These are phyloP conservation scores for Heliconius hermathena DNA, from an alignment of 1,140 invertebrate genomes.

Conservation along the genomic window DNA sequence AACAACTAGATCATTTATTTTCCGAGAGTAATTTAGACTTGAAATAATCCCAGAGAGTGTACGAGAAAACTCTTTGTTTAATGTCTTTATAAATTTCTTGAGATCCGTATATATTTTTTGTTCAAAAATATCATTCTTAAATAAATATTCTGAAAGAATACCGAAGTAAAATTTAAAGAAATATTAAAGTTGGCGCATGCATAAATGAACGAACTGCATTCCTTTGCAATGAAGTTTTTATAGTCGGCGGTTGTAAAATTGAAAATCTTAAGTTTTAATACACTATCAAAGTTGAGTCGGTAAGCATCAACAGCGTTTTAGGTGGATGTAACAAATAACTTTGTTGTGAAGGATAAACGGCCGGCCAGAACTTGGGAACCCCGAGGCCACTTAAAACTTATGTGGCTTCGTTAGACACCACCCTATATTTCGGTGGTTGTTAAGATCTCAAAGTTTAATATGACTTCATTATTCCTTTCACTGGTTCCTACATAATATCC, in stretches of 20 bases:
- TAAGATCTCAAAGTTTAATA: slow-evolving; percentile 24
- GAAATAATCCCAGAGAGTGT: background rate
- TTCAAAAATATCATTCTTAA: slow-evolving; percentile 1
- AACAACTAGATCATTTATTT: background rate
- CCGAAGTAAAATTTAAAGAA: slow-evolving; percentile 16
- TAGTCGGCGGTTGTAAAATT: slow-evolving; percentile 40
- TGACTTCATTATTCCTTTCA: slow-evolving; percentile 8
- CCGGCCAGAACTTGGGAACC: slow-evolving; percentile 59
- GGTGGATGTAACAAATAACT: slow-evolving; percentile 71
- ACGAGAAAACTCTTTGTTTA: background rate
- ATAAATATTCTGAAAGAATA: slow-evolving; percentile 14
- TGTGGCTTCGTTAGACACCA: slow-evolving; percentile 70
- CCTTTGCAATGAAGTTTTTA: slow-evolving; percentile 27
- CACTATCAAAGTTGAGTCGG: slow-evolving; percentile 47
- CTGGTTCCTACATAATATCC: background rate
- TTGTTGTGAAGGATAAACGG: slow-evolving; percentile 73
- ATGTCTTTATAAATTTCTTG: background rate
- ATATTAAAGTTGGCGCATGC: slow-evolving; percentile 37
- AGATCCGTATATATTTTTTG: slow-evolving; percentile 6
- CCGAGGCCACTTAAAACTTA: slow-evolving; percentile 76
- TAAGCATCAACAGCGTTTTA: slow-evolving; percentile 62
- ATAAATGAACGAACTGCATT: slow-evolving; percentile 31
- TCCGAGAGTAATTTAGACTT: background rate
- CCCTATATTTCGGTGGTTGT: slow-evolving; percentile 24
- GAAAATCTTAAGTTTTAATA: slow-evolving; percentile 38